Evolutionary conservation across 2,113 vertebrate species (phyloP).

Genomic region (Thinocorus orbignyianus): DNA sequence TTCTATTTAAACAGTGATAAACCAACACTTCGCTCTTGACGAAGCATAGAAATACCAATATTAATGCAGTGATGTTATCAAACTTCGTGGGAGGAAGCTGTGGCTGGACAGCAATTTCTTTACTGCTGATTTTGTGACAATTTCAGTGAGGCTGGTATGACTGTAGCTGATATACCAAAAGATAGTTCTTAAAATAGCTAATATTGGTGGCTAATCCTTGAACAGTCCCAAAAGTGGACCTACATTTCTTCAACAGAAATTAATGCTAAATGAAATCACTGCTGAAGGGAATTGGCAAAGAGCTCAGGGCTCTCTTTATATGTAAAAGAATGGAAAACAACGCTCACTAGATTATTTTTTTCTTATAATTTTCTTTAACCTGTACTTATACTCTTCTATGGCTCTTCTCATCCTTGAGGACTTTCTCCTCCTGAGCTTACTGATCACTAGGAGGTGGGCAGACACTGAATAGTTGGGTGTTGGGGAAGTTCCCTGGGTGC

Average conservation of each 20-base stretch:
- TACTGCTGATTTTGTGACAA: neutral
- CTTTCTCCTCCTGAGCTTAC: neutral
- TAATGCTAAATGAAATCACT: neutral
- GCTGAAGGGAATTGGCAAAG: neutral
- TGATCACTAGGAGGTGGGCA: neutral
- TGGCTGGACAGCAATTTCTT: neutral
- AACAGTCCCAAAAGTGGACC: neutral
- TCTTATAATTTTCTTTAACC: neutral
- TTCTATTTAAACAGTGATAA: neutral
- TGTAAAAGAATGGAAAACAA: neutral
- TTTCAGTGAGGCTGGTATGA: neutral
- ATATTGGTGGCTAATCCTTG: neutral
- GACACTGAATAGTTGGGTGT: neutral
- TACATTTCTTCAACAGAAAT: neutral
- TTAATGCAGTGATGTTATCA: neutral
- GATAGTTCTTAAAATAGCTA: neutral
- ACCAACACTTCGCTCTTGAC: neutral
- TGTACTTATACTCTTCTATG: neutral
- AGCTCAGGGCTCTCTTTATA: neutral
- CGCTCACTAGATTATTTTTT: neutral
- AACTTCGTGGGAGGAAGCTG: neutral
- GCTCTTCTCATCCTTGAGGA: neutral
- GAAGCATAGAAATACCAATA: neutral
- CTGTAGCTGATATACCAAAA: neutral
- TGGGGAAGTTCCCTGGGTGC: neutral